Evolutionary conservation across 2,888 invertebrate genomes (phyloP).

Genomic region (Lasioglossum pauxillum): DNA sequence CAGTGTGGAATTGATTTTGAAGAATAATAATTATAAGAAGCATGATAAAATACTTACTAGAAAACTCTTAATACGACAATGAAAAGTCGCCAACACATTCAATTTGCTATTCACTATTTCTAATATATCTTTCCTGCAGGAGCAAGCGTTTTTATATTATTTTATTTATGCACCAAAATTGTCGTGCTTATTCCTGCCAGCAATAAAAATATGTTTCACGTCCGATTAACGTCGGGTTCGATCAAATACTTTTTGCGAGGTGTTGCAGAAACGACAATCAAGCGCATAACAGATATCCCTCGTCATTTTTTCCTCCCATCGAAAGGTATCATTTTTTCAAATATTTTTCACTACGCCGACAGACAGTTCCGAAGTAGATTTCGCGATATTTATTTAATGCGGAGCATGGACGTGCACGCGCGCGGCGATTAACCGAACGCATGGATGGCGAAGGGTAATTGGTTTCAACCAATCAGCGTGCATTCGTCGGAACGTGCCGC

Average conservation of each 20-base stretch:
- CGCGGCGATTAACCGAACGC: constrained; percentile 45
- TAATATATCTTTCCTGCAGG: not conserved
- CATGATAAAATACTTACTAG: not conserved
- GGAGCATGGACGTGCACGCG: constrained; percentile 9
- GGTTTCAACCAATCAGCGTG: constrained; percentile 57
- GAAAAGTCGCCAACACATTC: not conserved
- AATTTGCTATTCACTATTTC: not conserved
- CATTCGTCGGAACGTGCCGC: constrained; percentile 54
- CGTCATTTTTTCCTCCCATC: not conserved
- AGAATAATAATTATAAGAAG: not conserved
- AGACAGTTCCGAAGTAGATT: constrained; percentile 49
- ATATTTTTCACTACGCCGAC: constrained; percentile 41
- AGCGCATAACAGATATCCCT: not conserved
- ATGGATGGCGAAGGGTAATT: constrained; percentile 49
- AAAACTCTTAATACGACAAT: not conserved
- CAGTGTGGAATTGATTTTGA: not conserved
- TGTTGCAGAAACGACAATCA: not conserved
- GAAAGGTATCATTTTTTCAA: constrained; percentile 29
- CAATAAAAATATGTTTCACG: not conserved
- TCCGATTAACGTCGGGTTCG: not conserved
- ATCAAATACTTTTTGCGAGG: not conserved
- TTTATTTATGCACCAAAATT: not conserved
- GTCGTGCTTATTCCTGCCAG: not conserved
- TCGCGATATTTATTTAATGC: constrained; percentile 57
- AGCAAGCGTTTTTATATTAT: not conserved